phyloP scores from a whole-genome alignment of 2,888 invertebrate species.

The Drosophila subquinaria region DNA sequence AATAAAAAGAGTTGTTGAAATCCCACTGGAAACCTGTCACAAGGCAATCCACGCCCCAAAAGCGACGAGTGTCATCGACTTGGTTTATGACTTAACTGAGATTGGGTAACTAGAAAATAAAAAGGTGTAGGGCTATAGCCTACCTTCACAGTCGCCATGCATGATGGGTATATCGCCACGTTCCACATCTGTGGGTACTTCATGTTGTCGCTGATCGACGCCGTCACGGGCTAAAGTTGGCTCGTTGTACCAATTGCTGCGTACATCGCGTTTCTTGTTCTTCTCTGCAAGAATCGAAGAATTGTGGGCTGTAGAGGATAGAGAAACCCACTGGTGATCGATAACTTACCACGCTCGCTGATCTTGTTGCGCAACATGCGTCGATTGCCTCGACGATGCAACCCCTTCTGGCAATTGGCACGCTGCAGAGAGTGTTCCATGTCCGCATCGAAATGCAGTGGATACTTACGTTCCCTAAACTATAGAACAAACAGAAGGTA shows the following conservation, averaged over 20 bases:
- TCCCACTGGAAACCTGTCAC: constrained; percentile 48
- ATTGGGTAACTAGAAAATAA: background rate
- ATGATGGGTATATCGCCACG: constrained; percentile 90
- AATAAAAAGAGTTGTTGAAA: constrained; percentile 4
- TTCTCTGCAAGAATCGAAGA: constrained; percentile 78
- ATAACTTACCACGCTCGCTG: constrained; percentile 83
- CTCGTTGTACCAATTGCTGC: constrained; percentile 84
- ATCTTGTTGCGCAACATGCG: constrained; percentile 84
- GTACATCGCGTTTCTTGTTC: constrained; percentile 85
- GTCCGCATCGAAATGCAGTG: constrained; percentile 84
- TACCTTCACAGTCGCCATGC: constrained; percentile 88
- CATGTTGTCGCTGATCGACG: constrained; percentile 81
- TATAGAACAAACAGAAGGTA: constrained; percentile 33
- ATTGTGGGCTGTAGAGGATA: constrained; percentile 44
- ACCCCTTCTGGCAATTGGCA: constrained; percentile 85
- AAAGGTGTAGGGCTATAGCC: constrained; percentile 34
- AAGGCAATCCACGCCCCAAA: constrained; percentile 47
- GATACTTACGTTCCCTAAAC: constrained; percentile 86
- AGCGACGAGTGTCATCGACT: constrained; percentile 49
- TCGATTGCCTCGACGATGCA: constrained; percentile 82
- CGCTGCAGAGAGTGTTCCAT: constrained; percentile 84
- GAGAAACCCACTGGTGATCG: constrained; percentile 44
- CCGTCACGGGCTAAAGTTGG: constrained; percentile 74
- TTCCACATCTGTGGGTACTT: constrained; percentile 84
- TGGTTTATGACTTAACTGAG: constrained; percentile 52